These are phyloP conservation scores for Poeciliopsis prolifica DNA, from an alignment of 2,113 vertebrate genomes.

Conservation along the genomic window DNA sequence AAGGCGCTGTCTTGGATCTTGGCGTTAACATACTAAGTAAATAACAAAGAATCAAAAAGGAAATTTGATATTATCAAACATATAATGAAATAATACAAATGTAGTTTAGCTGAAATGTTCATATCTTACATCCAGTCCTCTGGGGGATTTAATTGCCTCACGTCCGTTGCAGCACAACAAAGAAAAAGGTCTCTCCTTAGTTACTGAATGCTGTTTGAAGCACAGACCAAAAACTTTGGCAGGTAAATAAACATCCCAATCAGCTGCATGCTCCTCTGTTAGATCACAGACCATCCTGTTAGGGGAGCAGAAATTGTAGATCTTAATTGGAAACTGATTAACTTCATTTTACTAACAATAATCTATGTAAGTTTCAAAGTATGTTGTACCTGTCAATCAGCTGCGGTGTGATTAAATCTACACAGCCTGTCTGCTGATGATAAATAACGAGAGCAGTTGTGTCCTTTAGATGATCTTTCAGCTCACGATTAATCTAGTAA, in stretches of 20 bases:
- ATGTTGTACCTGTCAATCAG: conserved; percentile 65
- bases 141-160: conserved; percentile 43
- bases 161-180: conserved; percentile 58
- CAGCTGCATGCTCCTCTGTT: conserved; percentile 56
- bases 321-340: neutral
- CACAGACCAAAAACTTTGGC: conserved; percentile 73
- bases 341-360: neutral
- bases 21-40: conserved; percentile 45
- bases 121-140: conserved; percentile 56
- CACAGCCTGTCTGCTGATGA: conserved; percentile 67
- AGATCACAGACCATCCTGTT: conserved; percentile 72
- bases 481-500: conserved; percentile 69
- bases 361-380: neutral
- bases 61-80: conserved; percentile 5
- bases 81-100: neutral
- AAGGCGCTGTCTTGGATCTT: conserved; percentile 60
- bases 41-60: conserved; percentile 1
- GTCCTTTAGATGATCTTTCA: conserved; percentile 63
- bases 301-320: neutral
- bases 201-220: conserved; percentile 67
- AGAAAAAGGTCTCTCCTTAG: conserved; percentile 67
- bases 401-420: conserved; percentile 64
- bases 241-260: conserved; percentile 75
- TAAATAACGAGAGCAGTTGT: conserved; percentile 49
- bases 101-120: neutral